These are phyloP conservation scores for Spodoptera frugiperda DNA, from an alignment of 1,140 invertebrate species.

Conservation along the genomic window DNA sequence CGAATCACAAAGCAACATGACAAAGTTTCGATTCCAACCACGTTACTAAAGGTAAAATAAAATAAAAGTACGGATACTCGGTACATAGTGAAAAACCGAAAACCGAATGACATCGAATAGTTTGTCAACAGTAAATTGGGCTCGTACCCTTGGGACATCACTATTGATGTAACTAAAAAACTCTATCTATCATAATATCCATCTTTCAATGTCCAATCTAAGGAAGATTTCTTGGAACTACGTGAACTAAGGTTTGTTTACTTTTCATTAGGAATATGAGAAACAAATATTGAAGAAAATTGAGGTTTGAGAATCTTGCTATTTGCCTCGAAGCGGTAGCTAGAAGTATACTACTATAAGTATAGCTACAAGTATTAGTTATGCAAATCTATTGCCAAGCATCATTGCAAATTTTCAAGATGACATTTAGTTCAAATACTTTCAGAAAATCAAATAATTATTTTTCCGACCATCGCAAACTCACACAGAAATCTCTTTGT, in stretches of 20 bases:
- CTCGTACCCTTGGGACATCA: conserved; percentile 5
- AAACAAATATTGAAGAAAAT: conserved; percentile 47
- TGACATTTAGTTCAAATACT: no score
- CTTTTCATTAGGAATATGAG: conserved; percentile 62
- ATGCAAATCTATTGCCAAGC: no score
- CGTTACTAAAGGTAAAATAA: not conserved
- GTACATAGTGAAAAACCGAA: not conserved
- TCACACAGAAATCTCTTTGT: no score
- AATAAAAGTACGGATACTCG: not conserved
- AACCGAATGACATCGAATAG: not conserved
- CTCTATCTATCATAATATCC: conserved; percentile 53
- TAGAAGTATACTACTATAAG: no score
- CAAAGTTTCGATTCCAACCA: not conserved
- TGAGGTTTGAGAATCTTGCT: conserved; percentile 9
- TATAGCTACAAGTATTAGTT: no score
- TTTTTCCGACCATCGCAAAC: no score
- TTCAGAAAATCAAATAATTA: no score
- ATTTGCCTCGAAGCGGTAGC: no score
- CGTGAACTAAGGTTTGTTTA: conserved; percentile 54
- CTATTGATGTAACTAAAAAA: conserved; percentile 40
- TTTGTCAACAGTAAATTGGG: conserved; percentile 39
- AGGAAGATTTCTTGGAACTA: conserved; percentile 42
- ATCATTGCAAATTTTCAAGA: no score
- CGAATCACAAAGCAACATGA: not conserved
- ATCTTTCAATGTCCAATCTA: conserved; percentile 51